Evolutionary conservation across 2,888 invertebrate genomes (phyloP).

Genomic region (Punctoribates punctum): DNA sequence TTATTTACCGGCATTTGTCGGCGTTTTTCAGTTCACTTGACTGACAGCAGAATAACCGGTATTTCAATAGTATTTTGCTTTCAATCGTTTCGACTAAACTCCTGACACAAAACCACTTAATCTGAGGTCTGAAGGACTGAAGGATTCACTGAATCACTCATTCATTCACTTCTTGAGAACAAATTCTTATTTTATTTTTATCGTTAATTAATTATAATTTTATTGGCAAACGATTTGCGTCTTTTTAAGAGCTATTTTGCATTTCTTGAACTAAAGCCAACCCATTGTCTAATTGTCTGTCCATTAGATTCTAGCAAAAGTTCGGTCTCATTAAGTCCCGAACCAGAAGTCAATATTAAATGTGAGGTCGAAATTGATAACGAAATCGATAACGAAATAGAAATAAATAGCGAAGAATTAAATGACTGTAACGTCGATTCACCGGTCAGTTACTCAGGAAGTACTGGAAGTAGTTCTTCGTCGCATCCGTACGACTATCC

Average conservation of each 20-base stretch:
- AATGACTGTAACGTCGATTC: constrained; percentile 34
- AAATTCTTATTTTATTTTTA: too few relatives aligned
- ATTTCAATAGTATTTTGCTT: constrained; percentile 25
- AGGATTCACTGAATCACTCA: background rate
- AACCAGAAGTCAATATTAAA: constrained; percentile 23
- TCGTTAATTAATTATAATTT: too few relatives aligned
- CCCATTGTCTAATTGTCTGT: constrained; percentile 3
- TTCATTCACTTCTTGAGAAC: background rate
- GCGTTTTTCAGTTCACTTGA: background rate
- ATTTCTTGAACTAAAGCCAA: too few relatives aligned
- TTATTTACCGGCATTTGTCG: background rate
- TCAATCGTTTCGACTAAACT: background rate
- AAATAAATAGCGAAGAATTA: constrained; percentile 32
- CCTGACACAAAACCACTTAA: constrained; percentile 6
- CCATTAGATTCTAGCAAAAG: constrained; percentile 23
- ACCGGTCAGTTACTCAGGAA: constrained; percentile 21
- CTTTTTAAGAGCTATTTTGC: too few relatives aligned
- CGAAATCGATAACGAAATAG: constrained; percentile 33
- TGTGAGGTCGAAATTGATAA: constrained; percentile 33
- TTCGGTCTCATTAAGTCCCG: constrained; percentile 8
- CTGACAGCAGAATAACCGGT: background rate
- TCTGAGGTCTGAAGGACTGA: background rate
- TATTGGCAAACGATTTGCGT: too few relatives aligned
- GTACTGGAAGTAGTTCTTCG: constrained; percentile 23
- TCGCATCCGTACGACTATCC: constrained; percentile 15